phyloP scores from a whole-genome alignment of 2,113 vertebrate species.

The Larimichthys crocea region DNA sequence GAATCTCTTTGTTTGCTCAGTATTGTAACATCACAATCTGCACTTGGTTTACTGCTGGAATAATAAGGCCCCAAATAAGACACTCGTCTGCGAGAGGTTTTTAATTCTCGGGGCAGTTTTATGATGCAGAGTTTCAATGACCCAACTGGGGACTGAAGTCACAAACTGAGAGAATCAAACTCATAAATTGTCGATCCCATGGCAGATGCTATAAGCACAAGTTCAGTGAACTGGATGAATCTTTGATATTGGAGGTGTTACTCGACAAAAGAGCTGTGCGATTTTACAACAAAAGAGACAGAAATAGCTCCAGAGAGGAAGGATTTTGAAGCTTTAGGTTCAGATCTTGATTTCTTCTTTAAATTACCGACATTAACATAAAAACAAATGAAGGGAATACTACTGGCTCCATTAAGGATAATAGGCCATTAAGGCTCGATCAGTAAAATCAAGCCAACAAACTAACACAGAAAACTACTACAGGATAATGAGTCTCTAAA shows the following conservation, averaged over 20 bases:
- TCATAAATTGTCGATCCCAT: slow-evolving; percentile 48
- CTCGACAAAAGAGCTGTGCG: neutral
- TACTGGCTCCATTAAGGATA: slow-evolving; percentile 46
- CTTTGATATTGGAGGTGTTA: neutral
- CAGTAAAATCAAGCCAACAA: slow-evolving; percentile 49
- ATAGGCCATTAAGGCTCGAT: slow-evolving; percentile 54
- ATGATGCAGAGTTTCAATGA: slow-evolving; percentile 46
- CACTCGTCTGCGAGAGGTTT: slow-evolving; percentile 12
- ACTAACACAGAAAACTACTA: slow-evolving; percentile 42
- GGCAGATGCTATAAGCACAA: slow-evolving; percentile 9
- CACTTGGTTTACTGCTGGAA: neutral
- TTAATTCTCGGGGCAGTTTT: slow-evolving; percentile 56
- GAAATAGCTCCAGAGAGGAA: slow-evolving; percentile 14
- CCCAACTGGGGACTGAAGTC: slow-evolving; percentile 41
- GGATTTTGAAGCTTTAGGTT: slow-evolving; percentile 21
- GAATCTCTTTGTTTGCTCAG: neutral
- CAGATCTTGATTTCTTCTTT: slow-evolving; percentile 25
- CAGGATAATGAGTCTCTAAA: slow-evolving; percentile 25
- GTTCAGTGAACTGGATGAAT: slow-evolving; percentile 20
- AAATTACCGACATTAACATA: slow-evolving; percentile 52
- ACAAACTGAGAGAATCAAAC: slow-evolving; percentile 59
- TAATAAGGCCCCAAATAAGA: slow-evolving; percentile 19
- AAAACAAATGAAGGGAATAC: slow-evolving; percentile 58
- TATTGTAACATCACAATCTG: neutral
- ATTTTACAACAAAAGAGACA: slow-evolving; percentile 20